Percentiles rank a stretch among this genome's conserved stretches.
Conservation (phyloP, 2,888 invertebrate species). For the Eremobia ochroleuca region DNA sequence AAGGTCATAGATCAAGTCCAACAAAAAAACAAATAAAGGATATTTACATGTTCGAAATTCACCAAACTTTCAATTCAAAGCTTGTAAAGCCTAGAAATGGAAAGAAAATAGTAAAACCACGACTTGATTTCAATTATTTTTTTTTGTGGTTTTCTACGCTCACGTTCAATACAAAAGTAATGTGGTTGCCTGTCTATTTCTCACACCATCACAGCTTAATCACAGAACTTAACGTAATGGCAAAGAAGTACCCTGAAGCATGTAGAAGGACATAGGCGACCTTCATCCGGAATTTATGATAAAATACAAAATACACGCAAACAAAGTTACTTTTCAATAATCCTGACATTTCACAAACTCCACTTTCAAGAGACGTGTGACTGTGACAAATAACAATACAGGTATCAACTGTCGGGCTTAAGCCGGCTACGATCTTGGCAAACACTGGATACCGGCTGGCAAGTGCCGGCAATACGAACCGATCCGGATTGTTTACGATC, state of each 20-base stretch:
- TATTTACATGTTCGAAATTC: neutral
- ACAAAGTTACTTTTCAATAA: neutral
- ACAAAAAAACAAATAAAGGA: constrained; percentile 2
- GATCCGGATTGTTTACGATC: constrained; percentile 55
- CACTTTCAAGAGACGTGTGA: neutral
- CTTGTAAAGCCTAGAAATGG: neutral
- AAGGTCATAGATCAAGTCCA: neutral
- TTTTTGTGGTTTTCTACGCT: too few relatives aligned
- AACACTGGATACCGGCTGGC: constrained; percentile 39
- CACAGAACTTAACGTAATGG: neutral
- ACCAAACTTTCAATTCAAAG: neutral
- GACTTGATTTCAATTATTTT: neutral
- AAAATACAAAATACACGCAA: neutral
- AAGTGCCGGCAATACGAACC: constrained; percentile 40
- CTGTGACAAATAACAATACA: constrained; percentile 22
- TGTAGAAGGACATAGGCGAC: neutral
- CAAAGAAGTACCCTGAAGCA: neutral
- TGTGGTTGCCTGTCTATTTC: neutral
- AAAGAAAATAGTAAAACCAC: neutral
- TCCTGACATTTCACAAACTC: neutral
- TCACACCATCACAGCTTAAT: neutral
- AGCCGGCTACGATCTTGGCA: constrained; percentile 27
- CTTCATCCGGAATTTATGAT: neutral
- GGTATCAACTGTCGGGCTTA: constrained; percentile 34
- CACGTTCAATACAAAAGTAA: neutral